Percentiles rank a stretch among this genome's conserved stretches.
Evolutionary conservation across 2,888 invertebrate genomes (phyloP).

Genomic region (Campoletis raptor): DNA sequence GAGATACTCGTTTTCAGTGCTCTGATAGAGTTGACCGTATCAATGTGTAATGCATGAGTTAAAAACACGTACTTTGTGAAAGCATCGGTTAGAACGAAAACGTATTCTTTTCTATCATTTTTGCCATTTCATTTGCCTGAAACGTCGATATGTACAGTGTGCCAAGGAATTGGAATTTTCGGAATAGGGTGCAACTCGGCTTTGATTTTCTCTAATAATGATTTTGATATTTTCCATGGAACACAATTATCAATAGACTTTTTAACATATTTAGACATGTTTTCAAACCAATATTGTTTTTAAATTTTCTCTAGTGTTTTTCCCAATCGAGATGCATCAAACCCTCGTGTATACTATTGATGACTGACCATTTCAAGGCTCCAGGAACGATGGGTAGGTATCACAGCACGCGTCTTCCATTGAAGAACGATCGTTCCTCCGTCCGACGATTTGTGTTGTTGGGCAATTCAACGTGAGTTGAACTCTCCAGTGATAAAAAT

Average conservation of each 20-base stretch:
- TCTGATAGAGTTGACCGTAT: not conserved
- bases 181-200: constrained; percentile 78
- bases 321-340: constrained; percentile 4
- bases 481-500: too few species aligned
- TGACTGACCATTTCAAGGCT: not conserved
- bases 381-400: not conserved
- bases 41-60: not conserved
- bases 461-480: too few species aligned
- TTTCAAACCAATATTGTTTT: not conserved
- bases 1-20: not conserved
- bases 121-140: not conserved
- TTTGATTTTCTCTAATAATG: constrained; percentile 73
- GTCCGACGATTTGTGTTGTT: too few species aligned
- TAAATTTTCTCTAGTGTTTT: not conserved
- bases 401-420: too few species aligned
- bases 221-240: constrained; percentile 72
- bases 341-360: not conserved
- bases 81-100: not conserved
- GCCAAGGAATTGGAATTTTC: constrained; percentile 74
- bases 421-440: too few species aligned
- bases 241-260: constrained; percentile 4
- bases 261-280: not conserved
- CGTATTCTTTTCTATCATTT: not conserved
- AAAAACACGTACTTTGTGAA: not conserved
- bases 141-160: constrained; percentile 68